phyloP scores from a whole-genome alignment of 2,113 vertebrate species.

The Thymallus thymallus region DNA sequence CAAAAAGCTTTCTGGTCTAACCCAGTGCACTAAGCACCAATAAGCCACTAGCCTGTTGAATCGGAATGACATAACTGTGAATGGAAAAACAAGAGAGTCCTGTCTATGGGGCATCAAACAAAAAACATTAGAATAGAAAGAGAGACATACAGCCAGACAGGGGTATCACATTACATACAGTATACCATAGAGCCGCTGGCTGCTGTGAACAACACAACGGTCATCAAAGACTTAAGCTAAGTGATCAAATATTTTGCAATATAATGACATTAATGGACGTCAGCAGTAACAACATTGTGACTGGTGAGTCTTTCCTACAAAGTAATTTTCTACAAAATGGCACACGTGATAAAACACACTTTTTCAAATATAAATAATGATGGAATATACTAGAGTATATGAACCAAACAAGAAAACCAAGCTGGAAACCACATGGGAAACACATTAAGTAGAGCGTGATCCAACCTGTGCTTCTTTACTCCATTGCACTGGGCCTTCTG shows the following conservation, averaged over 20 bases:
- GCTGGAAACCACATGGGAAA: constrained; percentile 34
- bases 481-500: constrained; percentile 82
- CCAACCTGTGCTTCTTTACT: constrained; percentile 93
- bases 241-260: too few species aligned
- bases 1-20: neutral
- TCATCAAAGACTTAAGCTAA: too few species aligned
- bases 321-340: too few species aligned
- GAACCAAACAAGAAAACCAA: neutral
- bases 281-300: too few species aligned
- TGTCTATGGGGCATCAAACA: constrained; percentile 50
- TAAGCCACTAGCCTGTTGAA: neutral
- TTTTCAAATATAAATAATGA: too few species aligned
- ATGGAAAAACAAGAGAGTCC: constrained; percentile 35
- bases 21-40: neutral
- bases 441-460: constrained; percentile 43
- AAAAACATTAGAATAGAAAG: constrained; percentile 30
- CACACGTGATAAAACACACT: too few species aligned
- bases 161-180: constrained; percentile 48
- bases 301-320: too few species aligned
- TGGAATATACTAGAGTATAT: too few species aligned
- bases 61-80: constrained; percentile 15
- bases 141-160: constrained; percentile 13
- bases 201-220: neutral
- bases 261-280: too few species aligned
- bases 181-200: neutral